Base-by-base conservation (phyloP, 2,113 vertebrate genomes). In the Geococcyx californianus region DNA sequence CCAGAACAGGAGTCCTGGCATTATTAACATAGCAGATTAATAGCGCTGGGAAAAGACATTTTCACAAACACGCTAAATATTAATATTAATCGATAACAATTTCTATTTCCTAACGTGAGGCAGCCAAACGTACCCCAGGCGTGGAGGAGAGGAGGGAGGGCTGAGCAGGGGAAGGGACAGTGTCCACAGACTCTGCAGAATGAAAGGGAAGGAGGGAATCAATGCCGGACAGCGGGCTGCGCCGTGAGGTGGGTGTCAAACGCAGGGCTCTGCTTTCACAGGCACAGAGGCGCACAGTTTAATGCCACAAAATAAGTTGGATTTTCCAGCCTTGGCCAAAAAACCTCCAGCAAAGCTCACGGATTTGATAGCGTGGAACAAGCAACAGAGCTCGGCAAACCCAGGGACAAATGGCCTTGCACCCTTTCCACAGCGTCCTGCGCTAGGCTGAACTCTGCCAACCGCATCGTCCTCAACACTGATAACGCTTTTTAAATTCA, bases 1-100 rank as follows among this genome's bases (percentile, higher is more conserved):
- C 96, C 70, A 20, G 88, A 90, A 96, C 96, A 72, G 85, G 93
- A 95, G 80, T 82, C 64, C 91, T 97, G 97, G 98, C 98, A 97
- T 98, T 98, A 98, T 98, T 98, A 99, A 98, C 98, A 97, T 94
- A 72, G 97, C 98, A 98, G 99, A 99, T 99, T 99, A 99, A 99
- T 98, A 99, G 99, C 98, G 83, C 97, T 29, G 73, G 96, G 98
- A 91, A 98, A 98, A 98, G 98, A 98, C 97, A 66, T 98, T 98
- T 96, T 98, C 97, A 92, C 98, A 98, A 98, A 98, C 99, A 98
- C 94, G 98, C 99, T 98, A 98, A 98, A 99, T 99, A 99, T 99
- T 99, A 98, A 99, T 98, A 99, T 99, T 98, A 98, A 99, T 99
- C 98, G 98, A 98, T 99, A 97, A 96, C 96, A 95, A 98, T 98